A percentile compares a stretch with the other conserved stretches of the same genome.
phyloP scores from a whole-genome alignment of 2,888 invertebrate species.

The Aphrophora alni region DNA sequence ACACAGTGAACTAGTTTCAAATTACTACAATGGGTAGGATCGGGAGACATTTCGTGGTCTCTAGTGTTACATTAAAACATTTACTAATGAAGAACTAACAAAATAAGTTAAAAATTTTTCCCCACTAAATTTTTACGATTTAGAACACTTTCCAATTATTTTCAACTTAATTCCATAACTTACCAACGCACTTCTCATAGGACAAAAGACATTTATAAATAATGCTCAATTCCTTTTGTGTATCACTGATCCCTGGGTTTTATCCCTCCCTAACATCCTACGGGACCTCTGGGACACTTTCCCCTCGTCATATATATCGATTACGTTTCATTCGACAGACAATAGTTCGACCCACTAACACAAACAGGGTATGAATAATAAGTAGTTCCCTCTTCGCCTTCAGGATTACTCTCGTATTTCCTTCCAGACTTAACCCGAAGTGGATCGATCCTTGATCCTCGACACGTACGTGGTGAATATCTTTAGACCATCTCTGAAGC shows the following conservation, averaged over 20 bases:
- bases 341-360: not conserved
- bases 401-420: not conserved
- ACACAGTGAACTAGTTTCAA: too few relatives aligned
- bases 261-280: not conserved
- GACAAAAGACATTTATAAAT: not conserved
- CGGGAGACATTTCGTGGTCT: too few relatives aligned
- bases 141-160: not conserved
- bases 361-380: not conserved
- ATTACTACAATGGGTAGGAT: too few relatives aligned
- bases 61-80: too few relatives aligned
- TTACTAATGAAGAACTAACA: too few relatives aligned
- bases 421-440: too few relatives aligned
- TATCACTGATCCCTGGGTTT: not conserved
- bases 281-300: not conserved
- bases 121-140: too few relatives aligned
- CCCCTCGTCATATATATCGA: not conserved
- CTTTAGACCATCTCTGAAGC: too few relatives aligned
- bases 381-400: not conserved
- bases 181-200: not conserved
- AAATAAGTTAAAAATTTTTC: too few relatives aligned
- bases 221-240: constrained; percentile 6
- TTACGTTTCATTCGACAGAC: not conserved
- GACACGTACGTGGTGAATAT: too few relatives aligned
- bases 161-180: not conserved
- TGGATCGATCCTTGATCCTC: not conserved